Percentiles rank a stretch among this genome's conserved stretches.
Conservation (phyloP, 1,140 invertebrate species). For the Drosophila pandora region DNA sequence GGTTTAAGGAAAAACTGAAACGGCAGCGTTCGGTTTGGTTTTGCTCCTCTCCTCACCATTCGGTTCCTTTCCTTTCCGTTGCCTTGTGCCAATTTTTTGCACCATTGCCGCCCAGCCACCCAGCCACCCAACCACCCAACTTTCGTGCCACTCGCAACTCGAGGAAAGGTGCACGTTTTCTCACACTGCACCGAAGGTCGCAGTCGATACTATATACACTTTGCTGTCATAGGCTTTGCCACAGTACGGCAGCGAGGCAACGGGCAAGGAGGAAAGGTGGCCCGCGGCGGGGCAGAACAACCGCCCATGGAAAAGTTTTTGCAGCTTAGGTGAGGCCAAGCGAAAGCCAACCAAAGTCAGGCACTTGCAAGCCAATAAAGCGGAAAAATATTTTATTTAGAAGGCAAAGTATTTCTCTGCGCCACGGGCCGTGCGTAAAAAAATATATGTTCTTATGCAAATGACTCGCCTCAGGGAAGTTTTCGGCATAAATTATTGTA, state of each 20-base stretch:
- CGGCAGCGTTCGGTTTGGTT: slow-evolving; percentile 8
- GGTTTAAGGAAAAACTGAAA: slow-evolving; percentile 64
- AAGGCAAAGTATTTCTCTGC: slow-evolving; percentile 13
- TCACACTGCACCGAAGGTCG: slow-evolving; percentile 69
- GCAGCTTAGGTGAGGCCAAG: slow-evolving; percentile 47
- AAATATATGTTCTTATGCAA: slow-evolving; percentile 42
- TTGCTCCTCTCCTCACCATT: background rate
- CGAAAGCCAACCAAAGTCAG: slow-evolving; percentile 44
- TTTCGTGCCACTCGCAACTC: slow-evolving; percentile 46
- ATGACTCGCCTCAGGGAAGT: slow-evolving; percentile 6
- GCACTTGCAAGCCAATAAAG: slow-evolving; percentile 66
- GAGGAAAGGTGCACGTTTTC: slow-evolving; percentile 74
- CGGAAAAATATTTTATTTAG: slow-evolving; percentile 51
- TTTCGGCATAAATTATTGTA: slow-evolving; percentile 30
- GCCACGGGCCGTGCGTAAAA: slow-evolving; percentile 22
- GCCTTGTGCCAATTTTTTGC: slow-evolving; percentile 49
- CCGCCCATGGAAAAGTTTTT: slow-evolving; percentile 35
- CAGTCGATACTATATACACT: background rate
- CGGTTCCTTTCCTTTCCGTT: slow-evolving; percentile 7
- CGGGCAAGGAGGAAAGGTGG: background rate
- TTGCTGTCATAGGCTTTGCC: background rate
- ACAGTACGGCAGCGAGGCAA: background rate
- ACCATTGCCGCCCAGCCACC: background rate
- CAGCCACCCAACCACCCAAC: background rate
- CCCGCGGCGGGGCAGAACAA: slow-evolving; percentile 19